Conservation (phyloP, 1,140 invertebrate species). For the Tenebrio molitor region DNA sequence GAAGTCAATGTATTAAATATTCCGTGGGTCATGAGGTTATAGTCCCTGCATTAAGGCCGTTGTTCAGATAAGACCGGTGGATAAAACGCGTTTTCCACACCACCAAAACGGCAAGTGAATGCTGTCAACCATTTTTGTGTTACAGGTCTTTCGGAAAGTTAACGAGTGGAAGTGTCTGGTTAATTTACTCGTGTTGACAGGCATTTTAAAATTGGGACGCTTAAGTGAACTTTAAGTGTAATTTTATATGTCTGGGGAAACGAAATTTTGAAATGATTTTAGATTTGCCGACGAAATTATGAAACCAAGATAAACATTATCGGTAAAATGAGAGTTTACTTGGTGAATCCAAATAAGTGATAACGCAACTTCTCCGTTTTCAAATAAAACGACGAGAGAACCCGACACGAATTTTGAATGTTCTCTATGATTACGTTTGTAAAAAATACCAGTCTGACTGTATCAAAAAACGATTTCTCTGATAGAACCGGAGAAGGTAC, state of each 20-base stretch:
- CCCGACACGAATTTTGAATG: too few relatives aligned
- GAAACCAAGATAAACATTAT: background rate
- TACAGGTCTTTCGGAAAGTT: conserved; percentile 4
- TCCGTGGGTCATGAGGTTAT: conserved; percentile 35
- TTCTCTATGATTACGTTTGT: too few relatives aligned
- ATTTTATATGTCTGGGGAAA: conserved; percentile 1
- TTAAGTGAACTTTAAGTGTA: conserved; percentile 1
- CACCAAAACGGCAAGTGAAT: background rate
- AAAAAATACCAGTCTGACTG: too few relatives aligned
- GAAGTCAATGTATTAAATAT: conserved; percentile 43
- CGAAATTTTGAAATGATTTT: background rate
- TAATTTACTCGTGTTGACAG: conserved; percentile 5
- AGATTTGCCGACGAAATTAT: background rate
- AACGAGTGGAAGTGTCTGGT: background rate
- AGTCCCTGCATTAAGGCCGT: conserved; percentile 26
- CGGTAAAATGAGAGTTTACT: too few relatives aligned
- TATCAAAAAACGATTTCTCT: too few relatives aligned
- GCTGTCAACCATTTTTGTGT: background rate
- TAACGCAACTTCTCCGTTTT: too few relatives aligned
- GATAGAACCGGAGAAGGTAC: too few relatives aligned
- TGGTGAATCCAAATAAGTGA: too few relatives aligned
- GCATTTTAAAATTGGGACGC: background rate
- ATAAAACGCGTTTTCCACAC: conserved; percentile 13
- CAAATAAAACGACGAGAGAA: too few relatives aligned
- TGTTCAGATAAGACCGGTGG: conserved; percentile 23